Evolutionary conservation across 2,113 vertebrate genomes (phyloP).

Genomic region (Menidia beryllina): DNA sequence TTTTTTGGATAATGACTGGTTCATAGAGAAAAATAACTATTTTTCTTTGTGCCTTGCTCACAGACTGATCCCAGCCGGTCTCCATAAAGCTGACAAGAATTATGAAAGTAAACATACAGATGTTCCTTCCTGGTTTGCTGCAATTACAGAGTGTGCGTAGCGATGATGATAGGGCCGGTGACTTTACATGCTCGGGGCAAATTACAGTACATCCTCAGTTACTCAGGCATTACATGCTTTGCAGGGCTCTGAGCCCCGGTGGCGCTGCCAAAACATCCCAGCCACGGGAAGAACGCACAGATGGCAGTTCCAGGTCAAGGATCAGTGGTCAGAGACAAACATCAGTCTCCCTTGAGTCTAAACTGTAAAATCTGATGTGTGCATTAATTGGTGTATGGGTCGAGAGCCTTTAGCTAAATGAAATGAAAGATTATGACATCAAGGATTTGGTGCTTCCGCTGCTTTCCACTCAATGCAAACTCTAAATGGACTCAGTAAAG

Average conservation of each 20-base stretch:
- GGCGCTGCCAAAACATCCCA: constrained; percentile 44
- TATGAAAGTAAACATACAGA: constrained; percentile 79
- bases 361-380: background rate
- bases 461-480: background rate
- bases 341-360: background rate
- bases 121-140: constrained; percentile 76
- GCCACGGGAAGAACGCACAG: constrained; percentile 7
- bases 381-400: background rate
- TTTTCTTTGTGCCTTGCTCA: constrained; percentile 37
- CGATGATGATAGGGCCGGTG: constrained; percentile 76
- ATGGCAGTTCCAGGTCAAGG: constrained; percentile 6
- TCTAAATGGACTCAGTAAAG: background rate
- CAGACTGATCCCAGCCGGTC: constrained; percentile 46
- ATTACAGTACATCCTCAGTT: constrained; percentile 69
- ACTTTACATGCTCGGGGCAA: constrained; percentile 56
- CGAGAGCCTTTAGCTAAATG: constrained; percentile 3
- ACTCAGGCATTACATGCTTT: constrained; percentile 48
- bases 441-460: constrained; percentile 10
- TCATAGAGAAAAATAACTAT: constrained; percentile 46
- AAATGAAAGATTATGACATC: background rate
- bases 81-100: constrained; percentile 59
- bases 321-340: background rate
- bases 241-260: constrained; percentile 26
- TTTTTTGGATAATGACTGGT: constrained; percentile 64
- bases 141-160: constrained; percentile 77